Conservation (phyloP, 1,140 invertebrate genomes). For the Drosophila ficusphila region DNA sequence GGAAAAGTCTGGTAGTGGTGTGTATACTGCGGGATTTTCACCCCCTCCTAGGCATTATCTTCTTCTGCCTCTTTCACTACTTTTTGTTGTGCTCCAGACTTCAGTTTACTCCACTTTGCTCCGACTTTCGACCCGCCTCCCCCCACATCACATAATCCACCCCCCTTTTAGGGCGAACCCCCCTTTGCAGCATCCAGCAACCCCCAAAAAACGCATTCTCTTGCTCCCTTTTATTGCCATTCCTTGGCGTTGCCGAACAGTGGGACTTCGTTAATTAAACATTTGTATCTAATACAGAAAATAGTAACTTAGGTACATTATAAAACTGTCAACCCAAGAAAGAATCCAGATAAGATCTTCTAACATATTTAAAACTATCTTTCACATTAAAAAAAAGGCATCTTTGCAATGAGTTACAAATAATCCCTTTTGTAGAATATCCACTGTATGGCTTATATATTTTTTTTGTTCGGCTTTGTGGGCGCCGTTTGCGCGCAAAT, state of each 20-base stretch:
- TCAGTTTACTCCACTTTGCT: constrained; percentile 36
- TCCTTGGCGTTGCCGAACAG: constrained; percentile 12
- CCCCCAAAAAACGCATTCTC: constrained; percentile 72
- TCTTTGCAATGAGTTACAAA: no score
- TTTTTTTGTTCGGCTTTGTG: constrained; percentile 26
- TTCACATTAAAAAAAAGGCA: no score
- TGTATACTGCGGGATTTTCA: constrained; percentile 35
- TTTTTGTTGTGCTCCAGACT: constrained; percentile 66
- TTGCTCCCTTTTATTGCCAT: constrained; percentile 45
- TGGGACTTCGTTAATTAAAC: not conserved
- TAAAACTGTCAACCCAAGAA: no score
- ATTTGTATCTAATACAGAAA: not conserved
- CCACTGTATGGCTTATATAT: constrained; percentile 9
- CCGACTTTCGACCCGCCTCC: constrained; percentile 45
- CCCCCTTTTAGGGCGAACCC: not conserved
- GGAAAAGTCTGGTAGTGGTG: constrained; percentile 20
- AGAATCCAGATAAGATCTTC: no score
- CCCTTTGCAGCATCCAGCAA: constrained; percentile 54
- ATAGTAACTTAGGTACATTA: not conserved
- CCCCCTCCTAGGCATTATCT: constrained; percentile 45
- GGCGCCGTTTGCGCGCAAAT: constrained; percentile 71
- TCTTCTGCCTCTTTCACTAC: constrained; percentile 55
- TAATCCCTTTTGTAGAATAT: no score
- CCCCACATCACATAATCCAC: not conserved
- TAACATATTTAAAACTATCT: no score